A percentile compares a stretch with the other conserved stretches of the same genome.
Conservation (phyloP, 1,140 invertebrate genomes). For the Drosophila albomicans region DNA sequence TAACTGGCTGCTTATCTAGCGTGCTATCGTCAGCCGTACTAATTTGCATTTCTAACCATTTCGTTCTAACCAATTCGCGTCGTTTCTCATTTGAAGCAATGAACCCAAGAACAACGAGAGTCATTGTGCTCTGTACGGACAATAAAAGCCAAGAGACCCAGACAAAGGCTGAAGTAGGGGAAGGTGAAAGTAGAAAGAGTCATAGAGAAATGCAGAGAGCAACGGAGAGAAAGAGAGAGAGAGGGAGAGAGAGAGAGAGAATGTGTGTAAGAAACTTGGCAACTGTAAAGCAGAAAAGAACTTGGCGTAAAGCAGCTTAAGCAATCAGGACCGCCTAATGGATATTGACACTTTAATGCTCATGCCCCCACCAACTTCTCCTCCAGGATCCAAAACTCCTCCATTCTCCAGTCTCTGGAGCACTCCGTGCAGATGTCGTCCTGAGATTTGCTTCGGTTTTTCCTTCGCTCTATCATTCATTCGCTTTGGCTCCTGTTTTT, state of each 20-base stretch:
- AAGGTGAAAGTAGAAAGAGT: no score
- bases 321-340: constrained; percentile 82
- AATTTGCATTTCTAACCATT: constrained; percentile 83
- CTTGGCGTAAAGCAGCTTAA: constrained; percentile 81
- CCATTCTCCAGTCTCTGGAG: constrained; percentile 12
- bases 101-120: constrained; percentile 75
- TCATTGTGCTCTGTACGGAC: constrained; percentile 72
- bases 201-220: neutral
- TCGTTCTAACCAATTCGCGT: constrained; percentile 79
- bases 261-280: constrained; percentile 47
- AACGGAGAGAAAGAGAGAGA: neutral
- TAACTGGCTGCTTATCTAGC: constrained; percentile 44
- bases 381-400: constrained; percentile 18
- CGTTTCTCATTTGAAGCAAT: constrained; percentile 82
- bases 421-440: constrained; percentile 61
- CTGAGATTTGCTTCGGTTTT: constrained; percentile 64
- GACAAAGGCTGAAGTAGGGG: constrained; percentile 21
- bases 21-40: constrained; percentile 61
- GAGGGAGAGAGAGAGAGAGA: constrained; percentile 33
- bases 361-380: constrained; percentile 52
- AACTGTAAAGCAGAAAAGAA: constrained; percentile 71
- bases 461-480: constrained; percentile 26
- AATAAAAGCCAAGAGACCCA: constrained; percentile 72
- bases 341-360: constrained; percentile 83
- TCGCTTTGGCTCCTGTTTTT: neutral